A percentile compares a stretch with the other conserved stretches of the same genome.
phyloP scores from a whole-genome alignment of 2,888 invertebrate species.

The Chymomyza fuscimana region DNA sequence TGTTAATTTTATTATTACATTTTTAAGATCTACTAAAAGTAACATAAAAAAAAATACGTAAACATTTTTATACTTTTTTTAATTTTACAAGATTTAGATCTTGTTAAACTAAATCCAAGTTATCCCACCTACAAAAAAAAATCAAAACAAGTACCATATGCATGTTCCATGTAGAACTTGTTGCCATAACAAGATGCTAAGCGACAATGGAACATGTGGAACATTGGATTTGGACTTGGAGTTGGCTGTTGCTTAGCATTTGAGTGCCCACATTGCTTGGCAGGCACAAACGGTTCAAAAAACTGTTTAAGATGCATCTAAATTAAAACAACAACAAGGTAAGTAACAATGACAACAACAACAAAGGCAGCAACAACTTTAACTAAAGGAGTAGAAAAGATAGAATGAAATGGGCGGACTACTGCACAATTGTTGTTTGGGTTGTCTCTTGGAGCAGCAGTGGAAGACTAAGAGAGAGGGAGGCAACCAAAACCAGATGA shows the following conservation, averaged over 20 bases:
- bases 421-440: conserved; percentile 39
- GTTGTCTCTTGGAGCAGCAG: neutral
- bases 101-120: neutral
- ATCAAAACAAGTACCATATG: neutral
- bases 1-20: conserved; percentile 27
- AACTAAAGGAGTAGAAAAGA: conserved; percentile 26
- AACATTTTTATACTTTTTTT: neutral
- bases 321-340: conserved; percentile 42
- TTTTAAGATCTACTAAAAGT: neutral
- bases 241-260: neutral
- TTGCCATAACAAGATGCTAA: neutral
- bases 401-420: conserved; percentile 7
- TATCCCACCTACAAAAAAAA: neutral
- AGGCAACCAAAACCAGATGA: conserved; percentile 59
- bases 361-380: conserved; percentile 38
- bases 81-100: neutral
- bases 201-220: neutral
- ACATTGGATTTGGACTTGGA: neutral
- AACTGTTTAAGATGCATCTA: conserved; percentile 46
- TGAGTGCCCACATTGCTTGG: neutral
- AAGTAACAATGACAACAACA: conserved; percentile 28
- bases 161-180: conserved; percentile 2
- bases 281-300: conserved; percentile 4
- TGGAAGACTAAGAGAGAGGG: conserved; percentile 23
- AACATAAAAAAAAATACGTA: neutral